Base-by-base conservation (phyloP, 2,113 vertebrate species). In the Thryonomys swinderianus region DNA sequence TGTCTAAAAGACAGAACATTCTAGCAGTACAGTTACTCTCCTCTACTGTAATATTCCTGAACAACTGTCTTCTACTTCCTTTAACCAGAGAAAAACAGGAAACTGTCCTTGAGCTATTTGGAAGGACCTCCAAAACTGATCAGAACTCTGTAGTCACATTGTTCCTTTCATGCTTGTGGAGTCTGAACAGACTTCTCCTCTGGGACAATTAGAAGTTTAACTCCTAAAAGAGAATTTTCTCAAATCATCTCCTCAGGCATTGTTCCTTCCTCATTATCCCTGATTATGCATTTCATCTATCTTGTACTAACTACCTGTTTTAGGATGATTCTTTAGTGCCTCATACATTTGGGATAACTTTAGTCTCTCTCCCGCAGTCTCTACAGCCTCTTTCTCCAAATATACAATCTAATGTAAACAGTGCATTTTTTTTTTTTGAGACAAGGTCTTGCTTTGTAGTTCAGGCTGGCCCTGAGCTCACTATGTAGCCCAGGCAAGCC, bases 311-410 rank as follows among this genome's bases (percentile, higher is more conserved):
- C 23, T 55, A 17, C 25, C 61, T 78, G 17, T 42, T 92, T 95
- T 62, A 62, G 32, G 7, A 48, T 20, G 17, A 7, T 79, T 64
- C 45, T 62, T 57, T 40, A 32, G 23, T 9, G 62, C 59, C 95
- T 88, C 55, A 45, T 6, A 61, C 64, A 40, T 69, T 55, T 71
- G 3, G 16, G 1, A 37, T 95, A 69, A 94, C 40, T 82, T 94
- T 27, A 82, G n/a, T 59, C 7, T 0, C 59, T 32, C 3, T 8
- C 20, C 40, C 53, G 40, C 84, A 74, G 62, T 73, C 55, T 83
- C 69, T 74, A 40, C 20, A 55, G 55, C 18, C 16, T 87, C 11
- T 37, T 57, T 96, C 66, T 69, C 66, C 66, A 95, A 93, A 87
- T 82, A 59, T 23, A 27, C 20, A n/a, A 96, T 1, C 11, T 34